Evolutionary conservation across 2,113 vertebrate genomes (phyloP).

Genomic region (Pygoscelis adeliae): DNA sequence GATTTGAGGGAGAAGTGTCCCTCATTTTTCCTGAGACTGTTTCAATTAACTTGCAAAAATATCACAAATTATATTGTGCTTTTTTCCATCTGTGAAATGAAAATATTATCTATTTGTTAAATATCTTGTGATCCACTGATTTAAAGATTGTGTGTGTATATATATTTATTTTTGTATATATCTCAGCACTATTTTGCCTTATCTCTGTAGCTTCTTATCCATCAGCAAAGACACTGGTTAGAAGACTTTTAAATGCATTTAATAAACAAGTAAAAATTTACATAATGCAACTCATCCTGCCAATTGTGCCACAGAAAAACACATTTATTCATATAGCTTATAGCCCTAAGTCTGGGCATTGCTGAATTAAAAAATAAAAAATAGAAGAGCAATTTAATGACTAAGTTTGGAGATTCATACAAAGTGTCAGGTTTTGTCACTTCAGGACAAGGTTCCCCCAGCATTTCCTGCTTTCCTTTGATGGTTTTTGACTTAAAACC

Average conservation of each 20-base stretch:
- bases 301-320: not conserved
- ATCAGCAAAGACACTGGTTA: not conserved
- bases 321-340: not conserved
- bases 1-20: not conserved
- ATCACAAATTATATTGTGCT: fast-evolving
- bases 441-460: not conserved
- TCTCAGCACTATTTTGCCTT: not conserved
- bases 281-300: not conserved
- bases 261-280: not conserved
- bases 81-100: not conserved
- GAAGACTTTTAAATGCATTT: not conserved
- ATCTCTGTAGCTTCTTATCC: not conserved
- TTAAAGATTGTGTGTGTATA: too few relatives aligned
- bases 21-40: not conserved
- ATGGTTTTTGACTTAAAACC: not conserved
- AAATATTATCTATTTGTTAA: not conserved
- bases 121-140: not conserved
- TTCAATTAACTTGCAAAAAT: not conserved
- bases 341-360: not conserved
- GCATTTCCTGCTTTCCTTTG: not conserved
- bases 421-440: not conserved
- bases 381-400: not conserved
- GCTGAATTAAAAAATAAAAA: not conserved
- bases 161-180: too few relatives aligned
- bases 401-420: not conserved